These are phyloP conservation scores for Hydrolagus affinis DNA, from an alignment of 2,113 vertebrate species.

Conservation along the genomic window DNA sequence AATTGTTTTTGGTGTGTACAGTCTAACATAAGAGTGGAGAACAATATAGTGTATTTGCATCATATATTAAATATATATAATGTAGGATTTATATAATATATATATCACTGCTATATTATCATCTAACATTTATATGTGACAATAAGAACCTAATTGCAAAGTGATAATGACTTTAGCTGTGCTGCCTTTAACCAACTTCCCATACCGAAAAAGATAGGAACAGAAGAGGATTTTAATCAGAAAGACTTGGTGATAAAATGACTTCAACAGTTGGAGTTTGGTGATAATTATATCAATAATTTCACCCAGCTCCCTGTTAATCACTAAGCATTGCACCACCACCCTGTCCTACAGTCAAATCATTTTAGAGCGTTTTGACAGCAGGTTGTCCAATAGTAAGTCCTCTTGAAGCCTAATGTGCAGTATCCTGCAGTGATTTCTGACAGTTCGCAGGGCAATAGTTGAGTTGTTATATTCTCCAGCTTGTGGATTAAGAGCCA, in stretches of 20 bases:
- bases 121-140: too few relatives aligned
- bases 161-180: not conserved
- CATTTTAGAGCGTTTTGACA: not conserved
- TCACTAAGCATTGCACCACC: not conserved
- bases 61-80: too few relatives aligned
- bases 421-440: constrained; percentile 19
- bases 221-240: not conserved
- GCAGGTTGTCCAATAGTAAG: not conserved
- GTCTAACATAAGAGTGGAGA: not conserved
- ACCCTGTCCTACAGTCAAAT: constrained; percentile 4
- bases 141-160: not conserved
- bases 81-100: too few relatives aligned
- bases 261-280: not conserved
- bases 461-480: constrained; percentile 25
- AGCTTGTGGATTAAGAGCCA: constrained; percentile 25
- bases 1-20: not conserved
- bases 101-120: too few relatives aligned
- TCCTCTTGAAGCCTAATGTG: not conserved
- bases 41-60: too few relatives aligned
- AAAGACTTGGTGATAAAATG: not conserved
- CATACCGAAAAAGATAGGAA: not conserved
- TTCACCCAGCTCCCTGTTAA: not conserved
- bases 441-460: not conserved
- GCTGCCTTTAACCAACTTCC: too few relatives aligned
- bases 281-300: not conserved